Evolutionary conservation across 2,113 vertebrate species (phyloP).

Genomic region (Pseudorasbora parva): DNA sequence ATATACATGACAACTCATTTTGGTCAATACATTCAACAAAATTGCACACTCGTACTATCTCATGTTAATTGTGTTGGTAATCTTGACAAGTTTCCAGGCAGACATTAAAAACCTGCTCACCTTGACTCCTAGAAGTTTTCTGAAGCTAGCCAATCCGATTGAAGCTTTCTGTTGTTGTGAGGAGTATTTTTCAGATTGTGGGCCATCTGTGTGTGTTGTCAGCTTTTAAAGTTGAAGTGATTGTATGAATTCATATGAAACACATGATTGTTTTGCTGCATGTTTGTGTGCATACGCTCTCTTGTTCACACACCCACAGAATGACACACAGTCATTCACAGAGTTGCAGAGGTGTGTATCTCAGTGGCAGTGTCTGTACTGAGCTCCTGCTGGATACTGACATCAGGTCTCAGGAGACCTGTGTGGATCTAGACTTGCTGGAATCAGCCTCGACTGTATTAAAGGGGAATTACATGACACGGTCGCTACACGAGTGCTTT

Average conservation of each 20-base stretch:
- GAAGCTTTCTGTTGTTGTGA: background rate
- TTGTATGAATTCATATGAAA: conserved; percentile 9
- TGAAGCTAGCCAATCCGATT: background rate
- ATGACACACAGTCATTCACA: conserved; percentile 9
- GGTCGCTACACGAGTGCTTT: conserved; percentile 75
- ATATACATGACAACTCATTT: no score
- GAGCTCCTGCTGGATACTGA: conserved; percentile 69
- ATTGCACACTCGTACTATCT: no score
- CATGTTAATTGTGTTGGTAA: no score
- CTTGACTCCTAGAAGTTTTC: background rate
- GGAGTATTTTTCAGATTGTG: background rate
- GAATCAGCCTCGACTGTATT: conserved; percentile 76
- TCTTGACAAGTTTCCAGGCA: background rate
- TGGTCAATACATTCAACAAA: no score
- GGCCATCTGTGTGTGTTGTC: background rate
- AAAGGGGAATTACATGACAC: conserved; percentile 76
- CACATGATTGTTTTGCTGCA: background rate
- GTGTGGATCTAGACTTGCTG: conserved; percentile 76
- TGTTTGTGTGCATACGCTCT: background rate
- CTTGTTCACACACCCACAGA: conserved; percentile 15
- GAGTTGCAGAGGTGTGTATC: conserved; percentile 38
- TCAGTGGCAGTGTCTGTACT: conserved; percentile 59
- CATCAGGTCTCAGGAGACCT: conserved; percentile 78
- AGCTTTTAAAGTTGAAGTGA: background rate
- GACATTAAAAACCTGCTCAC: background rate